These are phyloP conservation scores for Mormyrus proboscirostris DNA, from an alignment of 2,797 vertebrate species.

Conservation along the genomic window DNA sequence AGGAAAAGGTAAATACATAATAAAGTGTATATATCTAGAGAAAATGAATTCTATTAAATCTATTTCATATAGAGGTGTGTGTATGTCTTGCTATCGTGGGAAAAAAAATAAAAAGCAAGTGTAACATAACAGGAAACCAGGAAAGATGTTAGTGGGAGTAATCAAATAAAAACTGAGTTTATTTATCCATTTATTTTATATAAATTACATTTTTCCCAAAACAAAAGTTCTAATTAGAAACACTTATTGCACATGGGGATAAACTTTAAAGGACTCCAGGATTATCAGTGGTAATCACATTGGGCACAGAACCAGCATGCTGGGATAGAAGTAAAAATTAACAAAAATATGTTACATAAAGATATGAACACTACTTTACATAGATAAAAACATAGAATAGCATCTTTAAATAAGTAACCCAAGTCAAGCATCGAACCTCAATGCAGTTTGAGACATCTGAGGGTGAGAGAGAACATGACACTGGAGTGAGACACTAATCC, in stretches of 20 bases:
- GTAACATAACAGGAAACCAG: background rate
- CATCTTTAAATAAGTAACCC: constrained; percentile 39
- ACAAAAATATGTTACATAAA: constrained; percentile 35
- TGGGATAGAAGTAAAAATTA: constrained; percentile 42
- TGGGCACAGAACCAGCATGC: constrained; percentile 56
- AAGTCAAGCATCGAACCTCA: constrained; percentile 30
- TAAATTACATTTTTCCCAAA: constrained; percentile 73
- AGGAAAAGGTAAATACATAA: constrained; percentile 20
- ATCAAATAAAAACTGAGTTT: constrained; percentile 27
- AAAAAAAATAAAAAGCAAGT: background rate
- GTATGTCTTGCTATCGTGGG: background rate
- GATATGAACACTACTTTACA: constrained; percentile 43
- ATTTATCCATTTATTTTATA: constrained; percentile 83
- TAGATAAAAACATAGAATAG: constrained; percentile 39
- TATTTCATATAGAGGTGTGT: constrained; percentile 27
- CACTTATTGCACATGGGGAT: constrained; percentile 79
- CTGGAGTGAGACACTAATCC: background rate
- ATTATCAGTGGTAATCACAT: constrained; percentile 58
- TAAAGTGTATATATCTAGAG: constrained; percentile 34
- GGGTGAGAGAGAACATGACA: background rate
- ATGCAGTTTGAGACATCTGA: constrained; percentile 21
- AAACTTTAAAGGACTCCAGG: constrained; percentile 62
- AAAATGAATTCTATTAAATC: constrained; percentile 42
- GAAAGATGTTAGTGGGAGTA: background rate
- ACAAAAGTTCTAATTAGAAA: constrained; percentile 72